Conservation (phyloP, 2,888 invertebrate species). For the Sylvicola cinctus region DNA sequence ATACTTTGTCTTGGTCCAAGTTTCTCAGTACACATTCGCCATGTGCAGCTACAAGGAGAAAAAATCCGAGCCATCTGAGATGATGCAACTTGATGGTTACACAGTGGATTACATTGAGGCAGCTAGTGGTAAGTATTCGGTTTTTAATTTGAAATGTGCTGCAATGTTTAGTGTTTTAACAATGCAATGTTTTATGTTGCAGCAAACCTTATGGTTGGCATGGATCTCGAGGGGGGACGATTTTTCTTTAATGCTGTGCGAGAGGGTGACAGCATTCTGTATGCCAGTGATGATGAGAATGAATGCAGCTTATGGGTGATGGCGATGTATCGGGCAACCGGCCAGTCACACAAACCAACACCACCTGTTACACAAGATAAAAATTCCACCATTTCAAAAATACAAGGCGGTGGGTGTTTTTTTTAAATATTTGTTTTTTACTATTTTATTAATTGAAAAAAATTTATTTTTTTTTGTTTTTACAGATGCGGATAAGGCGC, state of each 20-base stretch:
- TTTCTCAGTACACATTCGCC: slow-evolving; percentile 98
- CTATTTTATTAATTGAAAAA: no score
- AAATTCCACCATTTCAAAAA: slow-evolving; percentile 66
- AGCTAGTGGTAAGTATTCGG: slow-evolving; percentile 59
- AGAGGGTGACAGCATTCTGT: slow-evolving; percentile 92
- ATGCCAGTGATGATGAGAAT: slow-evolving; percentile 91
- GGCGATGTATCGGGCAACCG: slow-evolving; percentile 98
- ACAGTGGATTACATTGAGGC: slow-evolving; percentile 98
- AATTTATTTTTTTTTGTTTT: slow-evolving; percentile 2
- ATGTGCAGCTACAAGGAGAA: slow-evolving; percentile 99
- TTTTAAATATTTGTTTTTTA: no score
- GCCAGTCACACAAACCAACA: slow-evolving; percentile 96
- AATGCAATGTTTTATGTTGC: no score
- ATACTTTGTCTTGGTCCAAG: slow-evolving; percentile 96
- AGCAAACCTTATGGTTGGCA: slow-evolving; percentile 84
- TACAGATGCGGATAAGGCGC: slow-evolving; percentile 42
- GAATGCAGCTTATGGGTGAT: slow-evolving; percentile 98
- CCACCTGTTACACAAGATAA: slow-evolving; percentile 78
- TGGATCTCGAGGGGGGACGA: slow-evolving; percentile 82
- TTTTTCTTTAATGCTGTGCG: slow-evolving; percentile 97
- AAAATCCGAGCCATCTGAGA: slow-evolving; percentile 97
- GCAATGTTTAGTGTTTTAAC: no score
- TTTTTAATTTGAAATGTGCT: no score
- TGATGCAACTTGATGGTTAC: slow-evolving; percentile 98
- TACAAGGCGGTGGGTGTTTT: slow-evolving; percentile 39